Evolutionary conservation across 1,140 invertebrate genomes (phyloP), one percentile per base, ranked within the genome.

Genomic region (Hypsibius dujardini): DNA sequence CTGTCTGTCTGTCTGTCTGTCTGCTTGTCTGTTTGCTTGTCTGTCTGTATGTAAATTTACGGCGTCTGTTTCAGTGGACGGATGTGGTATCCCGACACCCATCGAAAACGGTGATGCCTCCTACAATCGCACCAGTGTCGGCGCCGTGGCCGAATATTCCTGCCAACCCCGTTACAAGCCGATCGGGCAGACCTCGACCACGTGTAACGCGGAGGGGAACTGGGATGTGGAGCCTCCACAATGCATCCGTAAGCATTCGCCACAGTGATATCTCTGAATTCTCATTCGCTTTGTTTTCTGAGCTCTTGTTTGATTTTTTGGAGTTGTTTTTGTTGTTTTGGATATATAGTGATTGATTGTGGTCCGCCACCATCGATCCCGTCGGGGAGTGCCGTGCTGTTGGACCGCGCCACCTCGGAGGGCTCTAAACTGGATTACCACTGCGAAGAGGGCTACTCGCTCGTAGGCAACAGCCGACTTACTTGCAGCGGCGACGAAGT

Each of bases 221-320:
- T 93, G 90, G 82, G 88, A 92, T 77, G 84, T 85, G 59, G 80
- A 84, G 0, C 79, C 87, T 42, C 90, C 90, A 0, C 81, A 79
- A 47, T 90, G 89, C 76, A 81, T 83, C 77, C 83, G 88, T 87
- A 83, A 80, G 47, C 47, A 12, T 2, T 45, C 12, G 12, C 45
- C 45, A 7, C 12, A 42, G 28, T 28, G 28, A 28, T 28, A 28
- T 28, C 28, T 28, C 28, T 28, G 28, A 28, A 28, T 0, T 28
- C 28, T 28, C 28, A 28, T 28, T 28, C 28, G 28, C 28, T 28
- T 28, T 28, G 28, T 28, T 28, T 28, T 28, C 28, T 28, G 28
- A 28, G 28, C 28, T 28, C 28, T 28, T 28, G 28, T 28, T 28
- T 28, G 28, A 28, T 28, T 28, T 28, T 28, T 28, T 28, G 28